Base-by-base conservation (phyloP, 2,797 vertebrate species). In the Microcaecilia unicolor region DNA sequence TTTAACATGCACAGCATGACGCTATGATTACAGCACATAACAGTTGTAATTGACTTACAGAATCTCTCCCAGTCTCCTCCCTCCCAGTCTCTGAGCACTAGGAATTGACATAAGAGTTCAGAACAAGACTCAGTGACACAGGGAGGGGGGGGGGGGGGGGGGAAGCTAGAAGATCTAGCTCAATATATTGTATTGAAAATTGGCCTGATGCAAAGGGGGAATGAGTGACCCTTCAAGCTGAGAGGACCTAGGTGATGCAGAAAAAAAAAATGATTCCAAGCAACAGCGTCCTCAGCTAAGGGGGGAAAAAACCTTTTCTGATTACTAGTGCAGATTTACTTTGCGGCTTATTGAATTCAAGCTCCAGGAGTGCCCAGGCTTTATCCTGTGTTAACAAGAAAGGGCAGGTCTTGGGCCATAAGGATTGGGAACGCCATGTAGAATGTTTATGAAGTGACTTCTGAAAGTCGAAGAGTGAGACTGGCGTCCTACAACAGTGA, bases 1-100 rank as follows among this genome's bases (percentile, higher is more conserved):
- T 88, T 90, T 83, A 89, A 87, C 81, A 72, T 70, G 81, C 28
- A 81, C 89, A 90, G 88, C 84, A 28, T 76, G 88, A 76, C 66
- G 77, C 66, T 67, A 67, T 82, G 84, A 81, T 78, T 83, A 76
- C 67, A 82, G 79, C 75, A 12, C 64, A 71, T 64, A 72, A 78
- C 45, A 47, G 74, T 80, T 84, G 83, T 82, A 76, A 84, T 87
- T 81, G 74, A 80, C 88, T 84, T 81, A 57, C 59, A 70, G 60
- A 77, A 66, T 74, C 58, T 31, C 53, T 55, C 47, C 34, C 15
- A n/a, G 27, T 37, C 47, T 52, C 48, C 34, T 37, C 25, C 74
- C 67, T 62, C 55, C 51, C 59, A 35, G 27, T 58, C 51, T 59
- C 61, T 42, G 20, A 64, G 55, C 76, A 54, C 54, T 40, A 55